Evolutionary conservation across 1,140 invertebrate species (phyloP), one percentile per base, ranked within the genome.

Genomic region (fruit fly (Drosophila melanogaster)): DNA sequence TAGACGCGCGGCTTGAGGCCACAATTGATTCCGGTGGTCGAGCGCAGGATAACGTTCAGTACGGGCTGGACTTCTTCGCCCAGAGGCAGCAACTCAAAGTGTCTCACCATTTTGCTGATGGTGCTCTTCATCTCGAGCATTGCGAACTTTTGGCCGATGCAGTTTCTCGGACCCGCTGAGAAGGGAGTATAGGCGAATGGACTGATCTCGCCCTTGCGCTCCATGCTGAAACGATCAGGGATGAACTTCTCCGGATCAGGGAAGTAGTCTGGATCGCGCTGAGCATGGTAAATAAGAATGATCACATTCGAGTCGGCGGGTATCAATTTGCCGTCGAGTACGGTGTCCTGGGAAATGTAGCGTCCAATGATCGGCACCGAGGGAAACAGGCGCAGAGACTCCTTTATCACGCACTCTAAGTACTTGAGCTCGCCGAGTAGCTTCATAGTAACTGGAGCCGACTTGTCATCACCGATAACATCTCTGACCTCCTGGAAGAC

Each of bases 121-220:
- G 90, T 84, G 47, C 86, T 93, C 91, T 97, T 97, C 84, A 96
- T 92, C 92, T 97, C 96, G 77, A 96, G 90, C 92, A 96, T 93
- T 1, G 96, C 97, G 91, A 97, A 98, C 90, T 95, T 96, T 92
- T 96, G 96, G 59, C 96, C 96, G 93, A 91, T 90, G 80, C 95
- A 96, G 81, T 95, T 95, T 75, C 94, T 92, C 15, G 92, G 92
- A 7, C 95, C 95, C 22, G 94, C 95, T 19, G 93, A 94, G 79
- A 96, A 96, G 50, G 95, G 95, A n/a, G 95, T 91, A 75, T 93
- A 95, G 30, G 93, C 75, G 58, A 93, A 94, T 0, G 89, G 93
- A 75, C 92, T 93, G 35, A 93, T 91, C n/a, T 86, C 84, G 30
- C 81, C 64, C 3, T 79, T 64, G 70, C 95, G 64, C 14, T 87